Conservation (phyloP, 2,888 invertebrate species). For the Tetheella fluctuosa region DNA sequence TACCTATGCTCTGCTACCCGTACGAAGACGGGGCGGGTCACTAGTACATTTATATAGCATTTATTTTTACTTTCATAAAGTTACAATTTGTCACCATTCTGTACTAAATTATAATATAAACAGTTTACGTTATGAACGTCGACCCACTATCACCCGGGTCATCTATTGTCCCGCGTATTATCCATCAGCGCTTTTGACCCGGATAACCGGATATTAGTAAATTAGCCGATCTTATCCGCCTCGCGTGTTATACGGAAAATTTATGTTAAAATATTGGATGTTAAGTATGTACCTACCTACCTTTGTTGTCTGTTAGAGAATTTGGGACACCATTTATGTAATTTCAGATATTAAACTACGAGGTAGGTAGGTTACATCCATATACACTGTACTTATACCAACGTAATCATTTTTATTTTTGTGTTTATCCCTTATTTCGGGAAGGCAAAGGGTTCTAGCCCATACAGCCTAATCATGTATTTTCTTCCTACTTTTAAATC, state of each 20-base stretch:
- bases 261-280: too few species aligned
- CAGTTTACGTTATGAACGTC: neutral
- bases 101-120: neutral
- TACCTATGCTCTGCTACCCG: too few species aligned
- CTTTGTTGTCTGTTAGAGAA: neutral
- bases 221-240: neutral
- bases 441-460: too few species aligned
- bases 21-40: too few species aligned
- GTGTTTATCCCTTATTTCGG: too few species aligned
- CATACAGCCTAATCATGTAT: too few species aligned
- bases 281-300: neutral
- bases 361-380: neutral
- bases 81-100: too few species aligned
- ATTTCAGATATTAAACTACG: neutral
- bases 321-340: neutral
- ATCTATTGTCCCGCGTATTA: conserved; percentile 1
- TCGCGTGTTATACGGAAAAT: conserved; percentile 4
- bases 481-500: too few species aligned
- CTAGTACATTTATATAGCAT: too few species aligned
- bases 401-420: too few species aligned
- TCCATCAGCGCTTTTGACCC: conserved; percentile 2
- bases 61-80: too few species aligned
- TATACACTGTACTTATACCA: too few species aligned
- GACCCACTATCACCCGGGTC: conserved; percentile 2
- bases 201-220: neutral